Evolutionary conservation across 2,888 invertebrate genomes (phyloP), one percentile per base, ranked within the genome.

Genomic region (Orgyia antiqua): DNA sequence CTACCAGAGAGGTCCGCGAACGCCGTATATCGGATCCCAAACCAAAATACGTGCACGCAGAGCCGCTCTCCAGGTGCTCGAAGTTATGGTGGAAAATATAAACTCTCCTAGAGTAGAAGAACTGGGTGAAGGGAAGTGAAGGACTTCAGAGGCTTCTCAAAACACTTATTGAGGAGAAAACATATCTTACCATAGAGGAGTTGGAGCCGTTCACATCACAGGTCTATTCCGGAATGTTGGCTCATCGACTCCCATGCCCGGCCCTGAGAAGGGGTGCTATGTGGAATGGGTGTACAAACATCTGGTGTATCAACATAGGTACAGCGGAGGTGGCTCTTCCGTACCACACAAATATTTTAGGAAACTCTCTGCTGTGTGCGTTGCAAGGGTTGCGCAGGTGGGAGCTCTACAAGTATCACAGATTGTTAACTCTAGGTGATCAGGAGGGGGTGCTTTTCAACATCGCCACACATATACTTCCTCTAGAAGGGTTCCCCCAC

Each of bases 11-110:
- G 28, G 20, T 6, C 28, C 28, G 3, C 2, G 13, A 2, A 13
- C 28, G 6, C 28, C 28, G 1, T 28, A 28, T 13, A 28, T 28
- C 3, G 28, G 20, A 1, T 20, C 28, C 4, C 28, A 20, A 20
- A 28, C 28, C 13, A 19, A 13, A 10, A n/a, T 28, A 1, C 3
- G 28, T 4, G n/a, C 20, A 1, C n/a, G 10, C 5, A 7, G 20
- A 12, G 9, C 12, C 1, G 13, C 20, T 6, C 19, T 27, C 2
- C 27, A 27, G 5, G 28, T 21, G 4, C 2, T 28, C 4, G 28
- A 28, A 13, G 20, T 19, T 13, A 21, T 28, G 21, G 6, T 21
- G 2, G 21, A 28, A 10, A 21, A 20, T n/a, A 13, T 28, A 20
- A 5, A 20, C 20, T 1, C 1, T 21, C 1, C 12, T 28, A 12